These are phyloP conservation scores for Microcebus lehilahytsara DNA, from an alignment of 2,113 vertebrate species.

Conservation along the genomic window DNA sequence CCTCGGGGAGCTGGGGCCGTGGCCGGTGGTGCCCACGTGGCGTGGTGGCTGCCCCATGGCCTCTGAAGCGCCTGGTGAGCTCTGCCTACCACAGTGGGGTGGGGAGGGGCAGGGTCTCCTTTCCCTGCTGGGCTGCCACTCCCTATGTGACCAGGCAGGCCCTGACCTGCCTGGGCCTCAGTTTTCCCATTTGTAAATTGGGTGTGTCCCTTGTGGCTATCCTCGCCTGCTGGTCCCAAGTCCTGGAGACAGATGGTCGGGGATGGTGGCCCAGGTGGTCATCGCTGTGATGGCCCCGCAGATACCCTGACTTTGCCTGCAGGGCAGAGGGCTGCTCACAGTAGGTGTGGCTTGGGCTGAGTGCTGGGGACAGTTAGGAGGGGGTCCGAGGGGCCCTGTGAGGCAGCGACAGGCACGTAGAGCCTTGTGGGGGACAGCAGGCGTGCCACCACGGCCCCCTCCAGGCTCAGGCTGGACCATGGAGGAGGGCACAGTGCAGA, in stretches of 20 bases:
- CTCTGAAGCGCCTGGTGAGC: not conserved
- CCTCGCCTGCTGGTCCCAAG: not conserved
- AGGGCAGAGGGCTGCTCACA: not conserved
- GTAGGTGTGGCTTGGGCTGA: accelerated
- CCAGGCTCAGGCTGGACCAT: not conserved
- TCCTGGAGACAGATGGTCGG: not conserved
- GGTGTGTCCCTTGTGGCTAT: not conserved
- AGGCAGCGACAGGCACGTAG: not conserved
- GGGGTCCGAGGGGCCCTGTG: not conserved
- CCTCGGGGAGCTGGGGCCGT: not conserved
- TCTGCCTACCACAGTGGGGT: no score
- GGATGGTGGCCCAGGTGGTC: not conserved
- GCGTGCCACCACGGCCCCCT: not conserved
- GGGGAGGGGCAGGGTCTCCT: not conserved
- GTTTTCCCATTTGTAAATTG: not conserved
- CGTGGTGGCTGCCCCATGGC: no score
- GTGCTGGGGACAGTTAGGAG: not conserved
- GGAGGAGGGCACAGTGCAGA: not conserved
- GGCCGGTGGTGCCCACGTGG: accelerated
- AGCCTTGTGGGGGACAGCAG: not conserved
- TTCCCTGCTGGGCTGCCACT: not conserved
- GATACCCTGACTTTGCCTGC: not conserved
- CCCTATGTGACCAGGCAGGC: not conserved
- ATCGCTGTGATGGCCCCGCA: not conserved
- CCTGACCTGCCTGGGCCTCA: not conserved